phyloP scores from a whole-genome alignment of 2,113 vertebrate genomes.

The Pygoscelis adeliae region DNA sequence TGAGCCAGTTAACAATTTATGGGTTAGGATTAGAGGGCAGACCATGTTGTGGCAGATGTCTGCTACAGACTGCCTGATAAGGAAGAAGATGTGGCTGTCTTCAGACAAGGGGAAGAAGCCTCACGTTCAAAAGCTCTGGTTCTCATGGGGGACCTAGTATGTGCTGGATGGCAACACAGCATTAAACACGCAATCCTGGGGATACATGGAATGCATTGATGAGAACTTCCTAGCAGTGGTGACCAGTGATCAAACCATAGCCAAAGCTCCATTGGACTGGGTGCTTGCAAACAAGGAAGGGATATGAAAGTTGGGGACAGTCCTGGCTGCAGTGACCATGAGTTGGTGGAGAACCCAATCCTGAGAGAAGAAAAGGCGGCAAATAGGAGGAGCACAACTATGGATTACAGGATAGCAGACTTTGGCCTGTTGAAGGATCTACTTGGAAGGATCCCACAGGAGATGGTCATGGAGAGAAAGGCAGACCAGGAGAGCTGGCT shows the following conservation, averaged over 20 bases:
- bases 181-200: neutral
- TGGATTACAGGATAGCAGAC: neutral
- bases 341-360: neutral
- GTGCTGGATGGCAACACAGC: neutral
- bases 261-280: rapidly evolving
- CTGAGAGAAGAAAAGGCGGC: neutral
- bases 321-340: neutral
- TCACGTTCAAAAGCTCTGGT: neutral
- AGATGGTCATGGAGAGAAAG: neutral
- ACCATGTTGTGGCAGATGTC: neutral
- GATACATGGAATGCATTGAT: neutral
- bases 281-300: neutral
- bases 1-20: neutral
- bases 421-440: neutral
- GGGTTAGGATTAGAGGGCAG: neutral
- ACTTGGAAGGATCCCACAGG: neutral
- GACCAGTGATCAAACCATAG: neutral
- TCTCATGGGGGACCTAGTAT: neutral
- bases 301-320: neutral
- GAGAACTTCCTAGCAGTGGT: neutral
- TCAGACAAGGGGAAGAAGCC: neutral
- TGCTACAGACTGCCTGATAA: neutral
- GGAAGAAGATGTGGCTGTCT: neutral
- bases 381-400: neutral
- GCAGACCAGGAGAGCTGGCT: neutral